These are phyloP conservation scores for Apodemus sylvaticus DNA, from an alignment of 2,113 vertebrate genomes.

Conservation along the genomic window DNA sequence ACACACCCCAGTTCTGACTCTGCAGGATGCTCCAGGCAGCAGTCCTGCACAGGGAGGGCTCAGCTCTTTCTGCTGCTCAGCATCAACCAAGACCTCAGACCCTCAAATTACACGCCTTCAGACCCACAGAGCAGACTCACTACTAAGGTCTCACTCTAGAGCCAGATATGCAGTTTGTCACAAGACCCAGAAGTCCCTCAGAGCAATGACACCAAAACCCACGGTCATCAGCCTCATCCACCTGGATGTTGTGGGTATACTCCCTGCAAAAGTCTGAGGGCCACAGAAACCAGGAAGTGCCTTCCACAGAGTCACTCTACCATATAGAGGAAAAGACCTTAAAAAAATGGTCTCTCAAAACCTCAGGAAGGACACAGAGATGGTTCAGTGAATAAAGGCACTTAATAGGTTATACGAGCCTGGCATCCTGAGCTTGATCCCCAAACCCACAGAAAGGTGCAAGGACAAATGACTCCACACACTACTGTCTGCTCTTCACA, in stretches of 20 bases:
- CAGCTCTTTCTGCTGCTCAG: not conserved
- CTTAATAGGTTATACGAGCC: not conserved
- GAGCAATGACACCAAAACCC: not conserved
- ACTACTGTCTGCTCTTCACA: no score
- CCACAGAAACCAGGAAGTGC: not conserved
- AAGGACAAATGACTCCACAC: not conserved
- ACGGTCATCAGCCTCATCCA: not conserved
- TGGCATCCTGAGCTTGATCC: not conserved
- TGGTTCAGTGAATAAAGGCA: not conserved
- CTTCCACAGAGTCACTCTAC: not conserved
- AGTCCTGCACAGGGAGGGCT: no score
- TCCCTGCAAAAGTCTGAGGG: not conserved
- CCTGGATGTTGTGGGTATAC: not conserved
- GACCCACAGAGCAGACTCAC: not conserved
- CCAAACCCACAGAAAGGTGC: not conserved
- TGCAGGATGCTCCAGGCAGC: not conserved
- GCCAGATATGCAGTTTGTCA: not conserved
- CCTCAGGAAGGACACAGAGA: not conserved
- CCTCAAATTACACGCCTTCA: not conserved
- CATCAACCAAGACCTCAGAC: not conserved
- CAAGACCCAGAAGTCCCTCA: not conserved
- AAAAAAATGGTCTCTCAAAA: not conserved
- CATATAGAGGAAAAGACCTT: not conserved
- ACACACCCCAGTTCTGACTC: not conserved
- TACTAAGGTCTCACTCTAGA: not conserved